These are phyloP conservation scores for Eulemur coronatus DNA, from an alignment of 2,797 vertebrate genomes.

Conservation along the genomic window DNA sequence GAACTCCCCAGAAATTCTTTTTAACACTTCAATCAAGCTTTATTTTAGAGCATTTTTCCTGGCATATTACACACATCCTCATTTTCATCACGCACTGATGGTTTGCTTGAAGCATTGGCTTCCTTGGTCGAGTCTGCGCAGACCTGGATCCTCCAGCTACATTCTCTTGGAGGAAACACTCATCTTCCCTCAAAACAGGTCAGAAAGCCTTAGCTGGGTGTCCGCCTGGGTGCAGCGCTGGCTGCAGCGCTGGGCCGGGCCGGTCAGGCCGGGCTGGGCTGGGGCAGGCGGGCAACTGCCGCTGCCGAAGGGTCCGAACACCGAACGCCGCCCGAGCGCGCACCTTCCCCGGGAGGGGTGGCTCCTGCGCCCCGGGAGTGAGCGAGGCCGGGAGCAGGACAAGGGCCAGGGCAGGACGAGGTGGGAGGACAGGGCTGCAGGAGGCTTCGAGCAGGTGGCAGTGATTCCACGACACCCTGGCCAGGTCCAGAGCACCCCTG, in stretches of 20 bases:
- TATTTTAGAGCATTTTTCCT: not conserved
- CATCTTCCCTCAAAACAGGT: no score
- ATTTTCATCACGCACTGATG: no score
- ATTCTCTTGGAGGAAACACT: no score
- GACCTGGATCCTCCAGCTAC: no score
- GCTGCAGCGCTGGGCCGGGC: not conserved
- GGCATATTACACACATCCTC: not conserved
- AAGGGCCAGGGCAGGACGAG: not conserved
- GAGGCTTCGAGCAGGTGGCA: not conserved
- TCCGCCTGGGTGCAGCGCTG: not conserved
- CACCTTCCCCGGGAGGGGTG: not conserved
- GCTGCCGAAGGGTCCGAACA: not conserved
- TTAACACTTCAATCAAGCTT: not conserved
- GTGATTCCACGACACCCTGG: not conserved
- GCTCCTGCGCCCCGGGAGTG: not conserved
- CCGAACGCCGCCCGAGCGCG: not conserved
- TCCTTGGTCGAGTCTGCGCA: no score
- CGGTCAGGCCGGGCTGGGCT: not conserved
- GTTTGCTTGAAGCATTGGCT: no score
- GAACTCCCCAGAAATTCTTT: not conserved
- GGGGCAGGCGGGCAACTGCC: conserved; percentile 28
- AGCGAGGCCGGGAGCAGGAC: not conserved
- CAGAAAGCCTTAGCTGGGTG: no score
- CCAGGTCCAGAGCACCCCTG: not conserved
- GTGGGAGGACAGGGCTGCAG: not conserved